A percentile compares a stretch with the other conserved stretches of the same genome.
These are phyloP conservation scores for Pseudomugil gertrudae DNA, from an alignment of 2,797 vertebrate genomes.

Conservation along the genomic window DNA sequence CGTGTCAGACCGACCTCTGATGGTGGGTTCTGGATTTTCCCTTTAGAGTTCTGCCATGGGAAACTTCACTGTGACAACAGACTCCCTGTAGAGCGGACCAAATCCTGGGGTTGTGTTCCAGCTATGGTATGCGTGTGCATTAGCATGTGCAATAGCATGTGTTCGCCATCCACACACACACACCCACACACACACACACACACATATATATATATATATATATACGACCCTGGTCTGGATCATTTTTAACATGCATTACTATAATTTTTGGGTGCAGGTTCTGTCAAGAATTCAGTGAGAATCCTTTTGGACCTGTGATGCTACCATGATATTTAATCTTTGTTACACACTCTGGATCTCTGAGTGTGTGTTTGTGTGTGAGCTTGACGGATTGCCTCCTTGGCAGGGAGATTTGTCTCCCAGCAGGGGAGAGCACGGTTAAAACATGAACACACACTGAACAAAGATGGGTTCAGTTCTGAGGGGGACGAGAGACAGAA, in stretches of 20 bases:
- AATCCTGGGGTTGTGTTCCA: conserved; percentile 58
- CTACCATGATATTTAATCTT: conserved; percentile 61
- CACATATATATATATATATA: not conserved
- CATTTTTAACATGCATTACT: conserved; percentile 52
- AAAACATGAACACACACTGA: conserved; percentile 46
- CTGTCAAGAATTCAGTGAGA: conserved; percentile 30
- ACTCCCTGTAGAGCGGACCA: conserved; percentile 57
- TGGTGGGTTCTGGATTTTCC: conserved; percentile 39
- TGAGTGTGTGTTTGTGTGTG: conserved; percentile 13
- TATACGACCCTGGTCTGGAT: conserved; percentile 36
- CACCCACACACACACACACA: not conserved
- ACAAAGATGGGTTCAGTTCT: conserved; percentile 37
- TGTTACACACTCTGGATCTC: conserved; percentile 16
- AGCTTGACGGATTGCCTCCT: conserved; percentile 58
- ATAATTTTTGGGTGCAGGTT: conserved; percentile 34
- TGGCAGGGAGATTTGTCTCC: conserved; percentile 70
- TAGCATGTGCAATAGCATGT: conserved; percentile 16
- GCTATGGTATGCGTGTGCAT: conserved; percentile 38
- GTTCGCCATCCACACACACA: conserved; percentile 10
- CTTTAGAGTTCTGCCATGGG: conserved; percentile 53
- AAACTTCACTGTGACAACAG: conserved; percentile 62
- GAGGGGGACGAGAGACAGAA: conserved; percentile 34
- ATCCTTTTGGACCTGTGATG: conserved; percentile 42
- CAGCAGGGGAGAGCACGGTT: conserved; percentile 52
- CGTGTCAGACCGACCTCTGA: conserved; percentile 22